A percentile compares a stretch with the other conserved stretches of the same genome.
These are phyloP conservation scores for Sussaba pulchella DNA, from an alignment of 2,888 invertebrate genomes.

Conservation along the genomic window DNA sequence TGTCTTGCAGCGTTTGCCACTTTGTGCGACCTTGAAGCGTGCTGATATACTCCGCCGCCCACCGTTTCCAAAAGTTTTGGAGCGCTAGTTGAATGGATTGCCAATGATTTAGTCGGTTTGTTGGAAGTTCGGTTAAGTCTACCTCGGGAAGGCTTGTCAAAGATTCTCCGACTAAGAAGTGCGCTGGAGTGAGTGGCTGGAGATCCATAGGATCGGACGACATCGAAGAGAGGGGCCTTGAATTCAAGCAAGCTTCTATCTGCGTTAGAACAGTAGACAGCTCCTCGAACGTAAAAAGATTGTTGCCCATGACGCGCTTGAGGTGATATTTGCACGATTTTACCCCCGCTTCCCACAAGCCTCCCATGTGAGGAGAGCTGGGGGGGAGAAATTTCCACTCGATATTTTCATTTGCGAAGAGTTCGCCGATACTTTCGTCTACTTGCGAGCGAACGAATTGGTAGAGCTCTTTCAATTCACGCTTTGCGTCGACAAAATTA, in stretches of 20 bases:
- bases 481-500: slow-evolving; percentile 20
- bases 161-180: slow-evolving; percentile 59
- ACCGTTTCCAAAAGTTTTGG: slow-evolving; percentile 66
- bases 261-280: slow-evolving; percentile 39
- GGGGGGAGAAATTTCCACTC: slow-evolving; percentile 73
- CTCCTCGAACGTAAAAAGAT: slow-evolving; percentile 69
- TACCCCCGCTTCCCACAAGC: slow-evolving; percentile 72
- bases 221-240: slow-evolving; percentile 55
- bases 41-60: slow-evolving; percentile 59
- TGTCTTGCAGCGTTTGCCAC: slow-evolving; percentile 20
- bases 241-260: slow-evolving; percentile 63
- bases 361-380: slow-evolving; percentile 72
- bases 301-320: slow-evolving; percentile 7
- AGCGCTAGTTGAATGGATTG: slow-evolving; percentile 56
- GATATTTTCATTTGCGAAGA: slow-evolving; percentile 25
- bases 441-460: too few relatives aligned
- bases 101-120: slow-evolving; percentile 57
- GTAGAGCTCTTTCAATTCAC: slow-evolving; percentile 16
- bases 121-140: slow-evolving; percentile 21
- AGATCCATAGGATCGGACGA: slow-evolving; percentile 59
- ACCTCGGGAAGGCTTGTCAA: slow-evolving; percentile 43
- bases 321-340: slow-evolving; percentile 71
- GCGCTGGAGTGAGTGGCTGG: slow-evolving; percentile 48
- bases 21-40: slow-evolving; percentile 45
- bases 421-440: too few relatives aligned